Conservation (phyloP, 2,797 vertebrate genomes). For the Pseudochaenichthys georgianus region DNA sequence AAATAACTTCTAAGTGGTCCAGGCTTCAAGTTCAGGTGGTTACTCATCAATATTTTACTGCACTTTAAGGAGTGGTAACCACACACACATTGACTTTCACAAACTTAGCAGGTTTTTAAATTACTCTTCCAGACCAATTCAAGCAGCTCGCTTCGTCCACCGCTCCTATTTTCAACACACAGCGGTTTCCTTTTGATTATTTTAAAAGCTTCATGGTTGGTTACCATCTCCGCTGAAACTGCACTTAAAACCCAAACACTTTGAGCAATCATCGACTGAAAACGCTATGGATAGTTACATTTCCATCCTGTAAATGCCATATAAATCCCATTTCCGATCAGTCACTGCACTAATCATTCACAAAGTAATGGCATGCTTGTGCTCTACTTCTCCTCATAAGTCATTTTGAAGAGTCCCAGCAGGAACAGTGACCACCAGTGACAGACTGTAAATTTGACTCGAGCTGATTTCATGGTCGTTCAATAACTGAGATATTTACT, state of each 20-base stretch:
- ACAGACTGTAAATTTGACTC: constrained; percentile 27
- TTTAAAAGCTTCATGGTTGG: constrained; percentile 59
- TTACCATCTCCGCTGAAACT: constrained; percentile 47
- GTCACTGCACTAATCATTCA: constrained; percentile 59
- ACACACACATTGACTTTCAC: constrained; percentile 17
- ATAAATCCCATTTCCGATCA: constrained; percentile 67
- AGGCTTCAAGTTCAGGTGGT: constrained; percentile 5
- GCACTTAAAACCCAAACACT: constrained; percentile 41
- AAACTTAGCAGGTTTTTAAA: constrained; percentile 30
- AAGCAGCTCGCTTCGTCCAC: constrained; percentile 5
- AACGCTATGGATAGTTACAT: constrained; percentile 46
- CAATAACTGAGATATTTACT: constrained; percentile 12
- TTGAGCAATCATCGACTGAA: constrained; percentile 50
- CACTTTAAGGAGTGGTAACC: constrained; percentile 20
- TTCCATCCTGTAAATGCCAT: constrained; percentile 60
- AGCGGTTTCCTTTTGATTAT: constrained; percentile 61
- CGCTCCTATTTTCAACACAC: constrained; percentile 39
- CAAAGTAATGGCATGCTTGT: constrained; percentile 55
- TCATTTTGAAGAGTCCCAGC: constrained; percentile 40
- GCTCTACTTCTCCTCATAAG: constrained; percentile 40
- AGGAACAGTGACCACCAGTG: constrained; percentile 11
- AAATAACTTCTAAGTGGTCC: not conserved
- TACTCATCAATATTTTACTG: constrained; percentile 8
- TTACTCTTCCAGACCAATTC: constrained; percentile 9
- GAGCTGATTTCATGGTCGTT: constrained; percentile 23